A percentile compares a stretch with the other conserved stretches of the same genome.
Conservation (phyloP, 1,140 invertebrate species). For the Trichogramma pretiosum region DNA sequence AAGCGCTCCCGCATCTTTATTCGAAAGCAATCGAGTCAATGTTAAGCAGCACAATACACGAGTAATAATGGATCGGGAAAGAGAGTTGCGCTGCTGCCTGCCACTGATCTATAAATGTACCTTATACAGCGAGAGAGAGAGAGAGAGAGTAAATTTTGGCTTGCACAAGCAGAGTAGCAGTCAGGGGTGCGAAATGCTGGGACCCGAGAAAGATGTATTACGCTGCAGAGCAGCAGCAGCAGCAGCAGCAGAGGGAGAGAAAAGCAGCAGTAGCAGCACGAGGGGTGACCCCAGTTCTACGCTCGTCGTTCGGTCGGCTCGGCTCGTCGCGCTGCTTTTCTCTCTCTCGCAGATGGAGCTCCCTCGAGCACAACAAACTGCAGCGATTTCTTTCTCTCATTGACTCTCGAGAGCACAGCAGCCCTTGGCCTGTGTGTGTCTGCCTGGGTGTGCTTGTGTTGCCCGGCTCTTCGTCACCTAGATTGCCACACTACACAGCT, state of each 20-base stretch:
- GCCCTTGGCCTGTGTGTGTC: slow-evolving; percentile 8
- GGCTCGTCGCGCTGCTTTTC: no score
- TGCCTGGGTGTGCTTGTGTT: not conserved
- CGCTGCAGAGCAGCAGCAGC: no score
- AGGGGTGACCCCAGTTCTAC: slow-evolving; percentile 32
- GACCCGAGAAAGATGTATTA: no score
- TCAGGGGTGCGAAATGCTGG: no score
- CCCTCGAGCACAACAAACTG: slow-evolving; percentile 33
- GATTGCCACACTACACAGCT: slow-evolving; percentile 4
- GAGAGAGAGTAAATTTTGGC: no score
- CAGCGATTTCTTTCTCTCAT: slow-evolving; percentile 4
- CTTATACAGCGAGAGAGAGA: no score
- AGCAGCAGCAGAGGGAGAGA: not conserved
- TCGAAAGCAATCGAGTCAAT: slow-evolving; percentile 48
- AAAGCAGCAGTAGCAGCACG: slow-evolving; percentile 2
- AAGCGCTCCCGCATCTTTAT: slow-evolving; percentile 29
- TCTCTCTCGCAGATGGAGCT: slow-evolving; percentile 46
- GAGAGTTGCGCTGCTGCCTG: slow-evolving; percentile 23
- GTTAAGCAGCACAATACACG: slow-evolving; percentile 47
- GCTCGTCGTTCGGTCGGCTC: no score
- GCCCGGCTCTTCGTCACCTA: slow-evolving; percentile 1
- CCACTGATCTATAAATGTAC: no score
- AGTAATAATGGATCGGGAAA: slow-evolving; percentile 48
- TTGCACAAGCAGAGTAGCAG: no score
- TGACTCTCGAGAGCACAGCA: slow-evolving; percentile 1